These are phyloP conservation scores for Poecile atricapillus DNA, from an alignment of 2,113 vertebrate genomes.

Conservation along the genomic window DNA sequence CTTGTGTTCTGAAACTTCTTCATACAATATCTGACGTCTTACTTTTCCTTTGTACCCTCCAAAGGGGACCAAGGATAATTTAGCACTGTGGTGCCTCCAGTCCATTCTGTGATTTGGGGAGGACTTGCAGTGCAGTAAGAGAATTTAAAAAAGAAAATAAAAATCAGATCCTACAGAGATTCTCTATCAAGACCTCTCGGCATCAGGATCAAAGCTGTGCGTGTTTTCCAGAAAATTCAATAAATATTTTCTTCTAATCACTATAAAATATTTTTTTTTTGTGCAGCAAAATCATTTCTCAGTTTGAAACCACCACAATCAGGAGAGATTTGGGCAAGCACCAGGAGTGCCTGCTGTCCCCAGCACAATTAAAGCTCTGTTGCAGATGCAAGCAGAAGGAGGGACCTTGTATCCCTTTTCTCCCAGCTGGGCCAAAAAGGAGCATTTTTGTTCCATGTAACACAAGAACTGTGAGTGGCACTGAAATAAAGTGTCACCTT, in stretches of 20 bases:
- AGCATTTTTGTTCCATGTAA: not conserved
- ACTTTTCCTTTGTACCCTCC: slow-evolving; percentile 50
- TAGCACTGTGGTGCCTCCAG: slow-evolving; percentile 4
- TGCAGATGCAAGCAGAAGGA: not conserved
- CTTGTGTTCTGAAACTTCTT: slow-evolving; percentile 75
- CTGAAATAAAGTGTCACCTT: not conserved
- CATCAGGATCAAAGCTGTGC: not conserved
- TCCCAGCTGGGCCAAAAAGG: not conserved
- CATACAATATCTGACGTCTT: slow-evolving; percentile 64
- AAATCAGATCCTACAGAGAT: not conserved
- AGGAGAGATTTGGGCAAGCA: not conserved
- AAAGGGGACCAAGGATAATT: not conserved
- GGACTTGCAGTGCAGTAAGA: not conserved
- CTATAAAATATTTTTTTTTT: not conserved
- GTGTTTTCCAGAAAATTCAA: not conserved
- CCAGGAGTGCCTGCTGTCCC: not conserved
- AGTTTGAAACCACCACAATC: not conserved
- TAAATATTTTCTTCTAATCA: not conserved
- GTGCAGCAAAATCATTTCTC: not conserved
- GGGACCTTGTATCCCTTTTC: slow-evolving; percentile 2
- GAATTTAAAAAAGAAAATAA: not conserved
- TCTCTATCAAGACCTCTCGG: not conserved
- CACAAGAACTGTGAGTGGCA: slow-evolving; percentile 11
- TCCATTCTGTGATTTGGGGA: slow-evolving; percentile 5
- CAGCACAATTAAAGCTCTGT: slow-evolving; percentile 24